phyloP scores from a whole-genome alignment of 2,113 vertebrate species.

The Anolis sagrei region DNA sequence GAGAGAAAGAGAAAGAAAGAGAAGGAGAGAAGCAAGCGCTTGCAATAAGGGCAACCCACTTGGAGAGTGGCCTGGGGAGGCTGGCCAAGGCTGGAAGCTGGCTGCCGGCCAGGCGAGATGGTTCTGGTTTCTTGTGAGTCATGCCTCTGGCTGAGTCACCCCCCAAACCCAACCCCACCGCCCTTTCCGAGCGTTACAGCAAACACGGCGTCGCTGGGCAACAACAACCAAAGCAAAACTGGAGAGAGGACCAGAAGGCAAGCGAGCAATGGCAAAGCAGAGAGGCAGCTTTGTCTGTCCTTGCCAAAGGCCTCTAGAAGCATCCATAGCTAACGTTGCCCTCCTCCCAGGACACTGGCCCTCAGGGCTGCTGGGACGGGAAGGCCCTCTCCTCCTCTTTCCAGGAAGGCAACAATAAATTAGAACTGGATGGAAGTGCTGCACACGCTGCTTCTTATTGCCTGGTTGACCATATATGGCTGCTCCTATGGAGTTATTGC shows the following conservation, averaged over 20 bases:
- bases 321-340: background rate
- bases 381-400: background rate
- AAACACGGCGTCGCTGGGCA: slow-evolving; percentile 64
- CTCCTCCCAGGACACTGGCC: background rate
- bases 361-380: background rate
- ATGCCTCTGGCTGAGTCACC: slow-evolving; percentile 67
- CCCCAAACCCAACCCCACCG: background rate
- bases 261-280: background rate
- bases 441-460: background rate
- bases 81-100: background rate
- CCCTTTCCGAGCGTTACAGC: slow-evolving; percentile 54
- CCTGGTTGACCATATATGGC: slow-evolving; percentile 11
- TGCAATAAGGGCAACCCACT: too few species aligned
- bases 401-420: background rate
- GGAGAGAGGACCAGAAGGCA: background rate
- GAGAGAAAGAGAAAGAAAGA: background rate
- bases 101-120: slow-evolving; percentile 59
- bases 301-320: background rate
- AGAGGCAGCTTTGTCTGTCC: background rate
- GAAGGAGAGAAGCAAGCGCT: too few species aligned
- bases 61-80: background rate
- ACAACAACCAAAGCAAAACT: slow-evolving; percentile 15
- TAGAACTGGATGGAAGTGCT: background rate
- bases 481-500: background rate
- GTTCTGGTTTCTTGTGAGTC: slow-evolving; percentile 57